These are phyloP conservation scores for Zosterops hypoxanthus DNA, from an alignment of 2,113 vertebrate genomes.

Conservation along the genomic window DNA sequence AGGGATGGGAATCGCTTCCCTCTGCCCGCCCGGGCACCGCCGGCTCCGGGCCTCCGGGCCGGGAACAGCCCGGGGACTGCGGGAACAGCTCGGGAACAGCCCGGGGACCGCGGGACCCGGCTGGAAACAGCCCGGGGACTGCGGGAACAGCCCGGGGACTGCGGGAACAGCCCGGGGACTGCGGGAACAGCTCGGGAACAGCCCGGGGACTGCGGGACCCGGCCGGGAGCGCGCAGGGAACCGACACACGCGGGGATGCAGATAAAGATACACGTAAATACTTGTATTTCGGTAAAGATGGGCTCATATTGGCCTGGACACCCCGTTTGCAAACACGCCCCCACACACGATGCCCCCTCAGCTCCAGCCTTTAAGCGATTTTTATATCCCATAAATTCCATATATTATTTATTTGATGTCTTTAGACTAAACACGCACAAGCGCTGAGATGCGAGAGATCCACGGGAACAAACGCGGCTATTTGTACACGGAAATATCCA, in stretches of 20 bases:
- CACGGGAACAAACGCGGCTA: rapidly evolving
- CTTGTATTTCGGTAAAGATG: rapidly evolving
- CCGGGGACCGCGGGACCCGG: neutral
- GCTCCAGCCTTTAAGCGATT: rapidly evolving
- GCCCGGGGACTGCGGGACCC: neutral
- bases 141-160: neutral
- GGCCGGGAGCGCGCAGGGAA: neutral
- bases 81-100: rapidly evolving
- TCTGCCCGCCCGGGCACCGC: neutral
- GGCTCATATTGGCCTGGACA: rapidly evolving
- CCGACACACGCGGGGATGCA: rapidly evolving
- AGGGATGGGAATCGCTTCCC: neutral
- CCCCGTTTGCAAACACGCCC: neutral
- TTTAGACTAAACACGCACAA: rapidly evolving
- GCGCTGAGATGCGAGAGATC: rapidly evolving
- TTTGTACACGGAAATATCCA: rapidly evolving
- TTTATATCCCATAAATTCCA: rapidly evolving
- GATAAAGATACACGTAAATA: rapidly evolving
- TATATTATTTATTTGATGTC: neutral
- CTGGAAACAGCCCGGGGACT: neutral
- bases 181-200: rapidly evolving
- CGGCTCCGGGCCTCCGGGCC: neutral
- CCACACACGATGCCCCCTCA: rapidly evolving
- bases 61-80: rapidly evolving
- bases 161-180: rapidly evolving